Percentiles rank a stretch among this genome's conserved stretches.
Evolutionary conservation across 1,140 invertebrate genomes (phyloP).

Genomic region (Leptinotarsa defecta): DNA sequence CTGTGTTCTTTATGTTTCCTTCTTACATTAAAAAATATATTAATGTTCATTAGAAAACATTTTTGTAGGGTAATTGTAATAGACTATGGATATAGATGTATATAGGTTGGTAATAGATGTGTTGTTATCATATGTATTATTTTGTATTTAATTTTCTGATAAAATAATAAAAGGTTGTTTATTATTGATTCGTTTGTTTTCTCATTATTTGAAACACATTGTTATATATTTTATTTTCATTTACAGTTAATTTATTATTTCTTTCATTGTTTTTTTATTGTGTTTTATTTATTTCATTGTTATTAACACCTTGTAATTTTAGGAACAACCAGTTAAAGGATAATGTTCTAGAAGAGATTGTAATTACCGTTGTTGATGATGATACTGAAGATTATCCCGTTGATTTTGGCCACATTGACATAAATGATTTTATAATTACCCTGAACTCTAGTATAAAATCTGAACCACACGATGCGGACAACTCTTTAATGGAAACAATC

Average conservation of each 20-base stretch:
- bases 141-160: background rate
- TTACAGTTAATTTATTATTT: background rate
- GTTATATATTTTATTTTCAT: too few species aligned
- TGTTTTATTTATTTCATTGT: background rate
- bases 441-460: background rate
- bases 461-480: background rate
- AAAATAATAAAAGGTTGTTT: conserved; percentile 1
- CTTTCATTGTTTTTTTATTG: background rate
- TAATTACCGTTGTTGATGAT: conserved; percentile 29
- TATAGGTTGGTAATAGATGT: background rate
- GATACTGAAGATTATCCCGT: background rate
- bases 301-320: conserved; percentile 24
- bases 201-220: background rate
- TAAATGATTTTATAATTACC: too few species aligned
- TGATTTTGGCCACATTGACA: background rate
- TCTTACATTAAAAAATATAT: background rate
- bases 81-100: background rate
- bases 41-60: conserved; percentile 1
- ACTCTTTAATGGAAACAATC: background rate
- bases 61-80: background rate
- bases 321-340: conserved; percentile 1
- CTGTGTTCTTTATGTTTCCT: too few species aligned
- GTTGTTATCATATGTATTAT: conserved; percentile 7
- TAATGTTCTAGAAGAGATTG: conserved; percentile 30
- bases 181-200: background rate